Evolutionary conservation across 1,140 invertebrate species (phyloP), one percentile per base, ranked within the genome.

Genomic region (Drosophila arizonae): DNA sequence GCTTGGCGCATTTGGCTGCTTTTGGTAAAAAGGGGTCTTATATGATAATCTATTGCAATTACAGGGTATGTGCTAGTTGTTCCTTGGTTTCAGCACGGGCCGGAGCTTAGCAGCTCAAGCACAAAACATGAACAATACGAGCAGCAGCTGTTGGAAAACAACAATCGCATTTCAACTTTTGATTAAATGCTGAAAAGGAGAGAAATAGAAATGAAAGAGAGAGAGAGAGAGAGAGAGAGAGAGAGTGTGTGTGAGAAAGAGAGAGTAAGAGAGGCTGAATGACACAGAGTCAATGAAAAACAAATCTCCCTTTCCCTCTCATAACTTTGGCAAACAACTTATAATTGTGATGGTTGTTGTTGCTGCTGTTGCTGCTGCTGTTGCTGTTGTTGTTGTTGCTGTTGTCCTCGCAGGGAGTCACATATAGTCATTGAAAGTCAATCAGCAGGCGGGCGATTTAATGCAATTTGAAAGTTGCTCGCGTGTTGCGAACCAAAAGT

Each of bases 401-500:
- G 46, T 2, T 55, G 36, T 48, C 58, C 46, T 9, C 26, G 15
- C 11, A 43, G 10, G 13, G 21, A 28, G n/a, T 3, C 6, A 26
- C n/a, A 52, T 55, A 67, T 17, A 46, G 43, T 46, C n/a, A 72
- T 79, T 79, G 82, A 79, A 88, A 62, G 70, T 54, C 64, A 76
- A 78, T 52, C 82, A 87, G 79, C 76, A 57, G 82, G 81, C 76
- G 79, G 71, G 64, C 51, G 64, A 66, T 50, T 48, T 65, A 48
- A 52, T 56, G 45, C 79, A 82, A 66, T 85, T 64, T 76, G 71
- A 72, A 72, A 74, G 65, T 80, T 77, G 77, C 69, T 87, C 86
- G 82, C 82, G 84, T 87, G 82, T 77, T 74, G 78, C 67, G 65
- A 79, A 45, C 76, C 62, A 55, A 81, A 81, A 86, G 67, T 81